Conservation (phyloP, 2,888 invertebrate genomes). For the Drosophila demipolita region DNA sequence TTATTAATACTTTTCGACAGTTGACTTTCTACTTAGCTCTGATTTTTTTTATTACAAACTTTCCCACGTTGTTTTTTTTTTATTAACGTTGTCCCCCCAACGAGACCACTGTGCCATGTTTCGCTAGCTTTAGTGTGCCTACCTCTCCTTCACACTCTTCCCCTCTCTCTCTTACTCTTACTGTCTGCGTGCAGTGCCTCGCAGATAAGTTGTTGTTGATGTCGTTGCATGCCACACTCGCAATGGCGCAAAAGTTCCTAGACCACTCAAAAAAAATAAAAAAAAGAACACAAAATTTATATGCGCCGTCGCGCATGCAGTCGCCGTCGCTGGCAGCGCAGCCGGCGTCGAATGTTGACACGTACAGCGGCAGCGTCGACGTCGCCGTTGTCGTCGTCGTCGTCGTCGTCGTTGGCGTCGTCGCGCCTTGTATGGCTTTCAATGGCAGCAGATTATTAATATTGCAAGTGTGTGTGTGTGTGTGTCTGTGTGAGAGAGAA, state of each 20-base stretch:
- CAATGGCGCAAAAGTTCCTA: conserved; percentile 79
- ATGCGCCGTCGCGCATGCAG: conserved; percentile 80
- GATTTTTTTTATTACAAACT: conserved; percentile 17
- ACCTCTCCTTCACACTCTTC: neutral
- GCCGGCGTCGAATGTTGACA: conserved; percentile 75
- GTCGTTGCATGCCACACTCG: conserved; percentile 77
- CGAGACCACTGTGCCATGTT: conserved; percentile 59
- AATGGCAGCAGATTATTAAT: conserved; percentile 81
- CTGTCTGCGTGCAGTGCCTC: conserved; percentile 55
- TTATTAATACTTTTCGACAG: neutral
- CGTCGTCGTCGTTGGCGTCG: conserved; percentile 26
- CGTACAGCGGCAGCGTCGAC: conserved; percentile 54
- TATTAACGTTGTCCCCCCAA: conserved; percentile 35
- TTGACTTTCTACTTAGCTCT: neutral
- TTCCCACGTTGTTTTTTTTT: conserved; percentile 52
- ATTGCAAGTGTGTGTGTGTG: conserved; percentile 67
- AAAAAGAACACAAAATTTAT: conserved; percentile 77
- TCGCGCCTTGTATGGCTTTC: conserved; percentile 81
- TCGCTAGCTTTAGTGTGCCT: conserved; percentile 13
- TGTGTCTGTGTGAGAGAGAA: neutral
- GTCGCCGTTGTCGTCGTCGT: conserved; percentile 12
- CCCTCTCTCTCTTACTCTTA: neutral
- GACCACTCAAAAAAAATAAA: conserved; percentile 67
- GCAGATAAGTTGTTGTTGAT: conserved; percentile 54
- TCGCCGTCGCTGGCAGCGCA: conserved; percentile 55